Base-by-base conservation (phyloP, 2,888 invertebrate genomes). In the Caenorhabditis drosophilae region DNA sequence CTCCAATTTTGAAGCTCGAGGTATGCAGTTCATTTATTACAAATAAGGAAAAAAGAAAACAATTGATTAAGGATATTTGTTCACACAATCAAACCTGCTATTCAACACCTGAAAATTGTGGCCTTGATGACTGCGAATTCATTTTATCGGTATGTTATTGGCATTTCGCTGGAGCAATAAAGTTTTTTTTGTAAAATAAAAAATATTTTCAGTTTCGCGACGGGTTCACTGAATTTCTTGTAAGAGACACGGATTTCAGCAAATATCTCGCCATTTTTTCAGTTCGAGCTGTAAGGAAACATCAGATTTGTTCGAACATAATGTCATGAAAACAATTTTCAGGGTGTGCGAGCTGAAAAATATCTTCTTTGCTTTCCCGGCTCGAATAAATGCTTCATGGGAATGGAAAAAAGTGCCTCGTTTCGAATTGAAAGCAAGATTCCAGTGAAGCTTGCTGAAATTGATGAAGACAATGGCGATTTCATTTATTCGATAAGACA, bases 401-500 rank as follows among this genome's bases (percentile, higher is more conserved):
- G 49, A 2, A 15, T 7, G 11, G 38, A 26, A 40, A 7, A 31
- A 6, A 23, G 15, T 4, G 51, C 36, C 6, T 4, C 41, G 4
- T 23, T 11, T n/a, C n/a, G n/a, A 36, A 18, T 38, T 16, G 22
- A 51, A 35, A 51, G 4, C 15, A 51, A 42, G 9, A 27, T 20
- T 9, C n/a, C n/a, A 9, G 15, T 20, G 3, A 20, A 47, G 16
- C 16, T 47, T 2, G 34, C 27, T 18, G 34, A 11, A 11, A 16
- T 47, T 4, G 22, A 35, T 34, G 47, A 26, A 20, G 34, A 2
- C 1, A 22, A 44, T 22, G 44, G 40, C 4, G 23, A 44, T n/a
- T 46, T 38, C 18, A 12, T 54, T 3, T 54, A 36, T 35, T 34
- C 16, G 12, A 46, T 54, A 22, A 22, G 27, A 7, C 26, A 34